These are phyloP conservation scores for Yponomeuta plumbellus DNA, from an alignment of 2,888 invertebrate genomes.

Conservation along the genomic window DNA sequence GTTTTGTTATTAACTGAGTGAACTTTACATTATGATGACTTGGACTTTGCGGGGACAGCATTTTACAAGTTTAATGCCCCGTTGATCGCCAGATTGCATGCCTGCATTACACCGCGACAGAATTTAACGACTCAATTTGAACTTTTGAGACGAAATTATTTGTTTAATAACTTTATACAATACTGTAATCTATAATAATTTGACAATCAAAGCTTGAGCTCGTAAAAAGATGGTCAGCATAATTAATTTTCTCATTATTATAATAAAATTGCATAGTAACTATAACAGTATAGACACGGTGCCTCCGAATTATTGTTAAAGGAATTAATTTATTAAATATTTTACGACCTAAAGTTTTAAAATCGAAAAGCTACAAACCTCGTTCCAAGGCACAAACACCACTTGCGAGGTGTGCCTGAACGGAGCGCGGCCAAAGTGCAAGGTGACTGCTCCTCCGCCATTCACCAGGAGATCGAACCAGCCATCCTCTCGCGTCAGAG, in stretches of 20 bases:
- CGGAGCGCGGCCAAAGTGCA: constrained; percentile 95
- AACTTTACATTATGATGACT: background rate
- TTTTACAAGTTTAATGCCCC: background rate
- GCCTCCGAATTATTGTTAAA: too few relatives aligned
- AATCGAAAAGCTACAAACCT: constrained; percentile 62
- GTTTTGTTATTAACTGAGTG: background rate
- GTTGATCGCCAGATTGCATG: background rate
- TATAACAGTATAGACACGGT: too few relatives aligned
- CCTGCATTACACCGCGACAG: background rate
- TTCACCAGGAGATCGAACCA: constrained; percentile 99
- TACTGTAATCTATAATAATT: constrained; percentile 1
- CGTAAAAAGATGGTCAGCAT: background rate
- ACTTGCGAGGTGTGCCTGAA: constrained; percentile 92
- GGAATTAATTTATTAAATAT: too few relatives aligned
- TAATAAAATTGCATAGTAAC: too few relatives aligned
- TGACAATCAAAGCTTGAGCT: background rate
- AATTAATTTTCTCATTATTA: background rate
- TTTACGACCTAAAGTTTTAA: background rate
- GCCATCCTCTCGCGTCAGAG: constrained; percentile 92
- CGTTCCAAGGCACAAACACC: constrained; percentile 97
- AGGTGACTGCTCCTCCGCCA: constrained; percentile 97
- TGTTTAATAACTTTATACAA: constrained; percentile 4
- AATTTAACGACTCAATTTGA: constrained; percentile 10
- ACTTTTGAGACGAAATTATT: constrained; percentile 2
- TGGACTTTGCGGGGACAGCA: background rate